A percentile compares a stretch with the other conserved stretches of the same genome.
phyloP scores from a whole-genome alignment of 2,888 invertebrate species.

The Nephrotoma guestfalica region DNA sequence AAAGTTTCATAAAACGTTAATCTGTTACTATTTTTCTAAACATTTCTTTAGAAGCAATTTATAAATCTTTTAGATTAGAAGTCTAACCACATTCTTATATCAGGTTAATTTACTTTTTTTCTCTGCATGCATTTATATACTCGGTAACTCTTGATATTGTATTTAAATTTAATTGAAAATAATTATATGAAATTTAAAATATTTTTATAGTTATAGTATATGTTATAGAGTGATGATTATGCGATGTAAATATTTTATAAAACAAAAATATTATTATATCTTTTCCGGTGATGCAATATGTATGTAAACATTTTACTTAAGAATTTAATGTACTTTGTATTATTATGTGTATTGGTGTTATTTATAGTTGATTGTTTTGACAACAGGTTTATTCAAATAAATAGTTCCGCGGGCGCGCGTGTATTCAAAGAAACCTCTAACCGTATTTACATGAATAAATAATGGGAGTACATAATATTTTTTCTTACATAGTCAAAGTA shows the following conservation, averaged over 20 bases:
- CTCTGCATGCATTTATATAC: neutral
- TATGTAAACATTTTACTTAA: neutral
- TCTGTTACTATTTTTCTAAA: neutral
- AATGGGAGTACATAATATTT: neutral
- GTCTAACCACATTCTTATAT: neutral
- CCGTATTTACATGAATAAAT: neutral
- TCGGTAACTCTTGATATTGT: neutral
- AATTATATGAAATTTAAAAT: neutral
- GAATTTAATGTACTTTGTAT: neutral
- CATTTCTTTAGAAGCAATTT: neutral
- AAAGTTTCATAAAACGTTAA: neutral
- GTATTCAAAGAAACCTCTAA: too few relatives aligned
- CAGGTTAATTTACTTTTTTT: neutral
- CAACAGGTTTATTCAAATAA: neutral
- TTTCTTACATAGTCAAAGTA: neutral
- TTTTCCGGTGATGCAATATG: neutral
- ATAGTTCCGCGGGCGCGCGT: neutral
- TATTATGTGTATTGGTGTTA: neutral
- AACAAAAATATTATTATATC: neutral
- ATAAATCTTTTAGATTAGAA: neutral
- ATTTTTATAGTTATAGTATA: neutral
- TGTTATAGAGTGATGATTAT: neutral
- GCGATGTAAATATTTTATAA: neutral
- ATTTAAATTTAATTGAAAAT: neutral
- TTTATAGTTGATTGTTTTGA: neutral